Conservation (phyloP, 2,888 invertebrate genomes). For the Brenthis daphne region DNA sequence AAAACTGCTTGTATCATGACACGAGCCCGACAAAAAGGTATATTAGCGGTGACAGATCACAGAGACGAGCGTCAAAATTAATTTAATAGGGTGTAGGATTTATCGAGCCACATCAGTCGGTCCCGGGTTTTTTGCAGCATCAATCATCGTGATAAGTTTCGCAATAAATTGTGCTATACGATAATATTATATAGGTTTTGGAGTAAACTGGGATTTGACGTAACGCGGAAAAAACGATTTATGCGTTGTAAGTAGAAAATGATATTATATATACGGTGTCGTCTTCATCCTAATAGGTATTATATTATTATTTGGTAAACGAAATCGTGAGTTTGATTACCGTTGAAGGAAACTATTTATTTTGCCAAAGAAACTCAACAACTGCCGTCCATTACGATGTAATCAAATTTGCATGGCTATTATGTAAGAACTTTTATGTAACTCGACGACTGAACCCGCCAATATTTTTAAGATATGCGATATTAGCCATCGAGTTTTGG, state of each 20-base stretch:
- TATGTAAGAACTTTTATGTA: too few species aligned
- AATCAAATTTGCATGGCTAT: too few species aligned
- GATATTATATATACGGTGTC: neutral
- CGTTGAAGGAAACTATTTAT: neutral
- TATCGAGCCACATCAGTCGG: slow-evolving; percentile 15
- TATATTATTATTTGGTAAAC: too few species aligned
- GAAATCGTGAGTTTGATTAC: neutral
- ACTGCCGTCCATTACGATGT: too few species aligned
- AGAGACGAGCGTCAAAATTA: slow-evolving; percentile 21
- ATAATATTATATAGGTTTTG: slow-evolving; percentile 4
- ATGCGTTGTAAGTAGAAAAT: neutral
- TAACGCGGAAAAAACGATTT: slow-evolving; percentile 6
- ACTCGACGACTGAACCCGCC: too few species aligned
- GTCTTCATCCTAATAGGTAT: neutral
- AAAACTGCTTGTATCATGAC: neutral
- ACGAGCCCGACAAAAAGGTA: slow-evolving; percentile 9
- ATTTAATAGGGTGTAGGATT: slow-evolving; percentile 27
- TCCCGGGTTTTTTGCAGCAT: slow-evolving; percentile 24
- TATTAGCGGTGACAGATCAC: slow-evolving; percentile 28
- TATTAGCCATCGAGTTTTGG: too few species aligned
- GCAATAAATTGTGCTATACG: slow-evolving; percentile 29
- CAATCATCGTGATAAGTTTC: slow-evolving; percentile 35
- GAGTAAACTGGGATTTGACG: slow-evolving; percentile 2
- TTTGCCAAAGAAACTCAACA: too few species aligned
- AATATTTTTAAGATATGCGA: too few species aligned